Evolutionary conservation across 2,113 vertebrate genomes (phyloP).

Genomic region (Varanus komodoensis): DNA sequence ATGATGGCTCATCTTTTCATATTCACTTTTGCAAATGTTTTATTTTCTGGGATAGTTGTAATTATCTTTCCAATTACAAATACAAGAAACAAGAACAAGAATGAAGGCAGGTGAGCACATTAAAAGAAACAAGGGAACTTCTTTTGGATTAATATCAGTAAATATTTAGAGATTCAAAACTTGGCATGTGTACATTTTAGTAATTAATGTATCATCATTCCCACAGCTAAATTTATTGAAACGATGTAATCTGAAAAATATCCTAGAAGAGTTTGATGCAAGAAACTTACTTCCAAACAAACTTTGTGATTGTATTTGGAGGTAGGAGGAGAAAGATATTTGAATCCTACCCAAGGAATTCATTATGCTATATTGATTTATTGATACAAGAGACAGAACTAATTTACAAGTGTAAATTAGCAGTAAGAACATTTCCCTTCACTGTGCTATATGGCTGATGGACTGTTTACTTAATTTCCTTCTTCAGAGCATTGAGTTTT

Average conservation of each 20-base stretch:
- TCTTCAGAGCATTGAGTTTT: slow-evolving; percentile 20
- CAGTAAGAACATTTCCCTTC: slow-evolving; percentile 59
- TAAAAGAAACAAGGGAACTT: neutral
- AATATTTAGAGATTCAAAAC: neutral
- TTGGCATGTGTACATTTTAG: neutral
- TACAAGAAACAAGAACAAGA: neutral
- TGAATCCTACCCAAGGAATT: slow-evolving; percentile 61
- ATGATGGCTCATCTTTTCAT: neutral
- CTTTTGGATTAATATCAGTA: slow-evolving; percentile 6
- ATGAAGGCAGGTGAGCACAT: neutral
- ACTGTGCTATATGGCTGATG: slow-evolving; percentile 48
- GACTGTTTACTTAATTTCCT: slow-evolving; percentile 58
- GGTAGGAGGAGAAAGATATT: neutral
- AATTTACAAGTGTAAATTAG: slow-evolving; percentile 71
- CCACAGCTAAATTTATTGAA: neutral
- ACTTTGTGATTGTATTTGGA: rapidly evolving
- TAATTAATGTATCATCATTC: neutral
- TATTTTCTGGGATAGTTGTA: rapidly evolving
- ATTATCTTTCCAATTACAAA: neutral
- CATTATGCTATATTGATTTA: slow-evolving; percentile 65
- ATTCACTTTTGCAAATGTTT: neutral
- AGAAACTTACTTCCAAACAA: slow-evolving; percentile 2
- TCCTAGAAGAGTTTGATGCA: neutral
- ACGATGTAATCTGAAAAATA: neutral
- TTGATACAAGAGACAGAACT: slow-evolving; percentile 58